Evolutionary conservation across 1,140 invertebrate species (phyloP).

Genomic region (Bombyx mori): ASM3026992v2 NC_085111.1:10973001-10973500

Average conservation of each 20-base stretch:
- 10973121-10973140: slow-evolving; percentile 31
- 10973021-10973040: slow-evolving; percentile 57
- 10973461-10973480: slow-evolving; percentile 27
- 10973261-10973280: slow-evolving; percentile 46
- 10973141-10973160: slow-evolving; percentile 22
- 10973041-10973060: slow-evolving; percentile 51
- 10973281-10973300: slow-evolving; percentile 25
- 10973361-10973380: slow-evolving; percentile 61
- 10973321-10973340: slow-evolving; percentile 70
- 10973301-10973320: slow-evolving; percentile 53
- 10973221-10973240: slow-evolving; percentile 68
- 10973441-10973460: slow-evolving; percentile 55
- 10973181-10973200: slow-evolving; percentile 48
- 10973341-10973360: slow-evolving; percentile 49
- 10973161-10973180: slow-evolving; percentile 56
- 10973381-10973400: slow-evolving; percentile 57
- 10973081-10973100: slow-evolving; percentile 56
- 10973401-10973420: slow-evolving; percentile 55
- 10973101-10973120: slow-evolving; percentile 62
- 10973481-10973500: slow-evolving; percentile 43
- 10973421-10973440: slow-evolving; percentile 37
- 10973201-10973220: slow-evolving; percentile 44
- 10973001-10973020: slow-evolving; percentile 49
- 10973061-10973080: slow-evolving; percentile 58
- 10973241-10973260: slow-evolving; percentile 66